Base-by-base conservation (phyloP, 1,140 invertebrate species). In the Drosophila tropicalis region DNA sequence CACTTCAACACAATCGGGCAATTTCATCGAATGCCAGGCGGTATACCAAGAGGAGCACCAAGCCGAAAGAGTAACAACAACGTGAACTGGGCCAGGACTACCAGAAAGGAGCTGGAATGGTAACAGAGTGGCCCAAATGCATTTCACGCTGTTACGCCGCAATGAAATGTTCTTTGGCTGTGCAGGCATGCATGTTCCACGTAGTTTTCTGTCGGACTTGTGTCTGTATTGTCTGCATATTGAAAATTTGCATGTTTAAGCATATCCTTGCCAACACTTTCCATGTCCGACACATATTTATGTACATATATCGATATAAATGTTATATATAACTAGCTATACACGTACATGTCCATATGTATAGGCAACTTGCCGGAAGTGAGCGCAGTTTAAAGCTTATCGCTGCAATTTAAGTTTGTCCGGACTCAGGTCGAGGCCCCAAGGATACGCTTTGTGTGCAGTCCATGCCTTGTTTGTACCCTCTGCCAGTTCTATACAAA, bases 1-100 rank as follows among this genome's bases (percentile, higher is more conserved):
- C 87, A 90, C 87, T 87, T 90, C 87, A 90, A 91, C 87, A 90
- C 87, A 90, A 90, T 90, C 87, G 73, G 83, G 84, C 89, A 78
- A 84, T 89, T 90, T 87, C 89, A 89, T 84, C 83, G 81, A 76
- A 76, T 81, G 71, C 77, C 70, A 69, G 61, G 17, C 25, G 51
- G 65, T 19, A 34, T 60, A 67, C 12, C 55, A 12, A 13, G 69
- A 36, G 57, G 10, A 40, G 19, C 56, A 4, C 36, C 22, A 22
- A 29, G 29, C 44, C 19, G 17, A 19, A 51, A 51, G 17, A 51
- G 41, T 17, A 34, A 34, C 51, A 39, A 29, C 29, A 29, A 29
- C 29, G 5, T 29, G 29, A 29, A 29, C 29, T 29, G 29, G 29
- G 29, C 29, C 29, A 32, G 6, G 39, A 39, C 40, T n/a, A 7